These are phyloP conservation scores for Drosophila siamana DNA, from an alignment of 2,888 invertebrate species.

Conservation along the genomic window DNA sequence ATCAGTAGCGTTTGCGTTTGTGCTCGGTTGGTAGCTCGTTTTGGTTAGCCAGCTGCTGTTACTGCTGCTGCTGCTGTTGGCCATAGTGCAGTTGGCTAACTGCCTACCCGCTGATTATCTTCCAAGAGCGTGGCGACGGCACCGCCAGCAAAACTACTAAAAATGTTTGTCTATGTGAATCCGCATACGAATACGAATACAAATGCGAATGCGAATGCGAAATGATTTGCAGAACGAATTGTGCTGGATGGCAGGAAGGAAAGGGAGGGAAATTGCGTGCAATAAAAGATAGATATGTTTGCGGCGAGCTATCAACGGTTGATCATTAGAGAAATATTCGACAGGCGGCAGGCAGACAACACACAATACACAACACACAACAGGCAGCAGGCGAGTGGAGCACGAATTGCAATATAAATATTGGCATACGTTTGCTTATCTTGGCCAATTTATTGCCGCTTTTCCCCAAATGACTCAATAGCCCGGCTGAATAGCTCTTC, in stretches of 20 bases:
- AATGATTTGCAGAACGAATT: conserved; percentile 75
- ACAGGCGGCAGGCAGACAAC: conserved; percentile 40
- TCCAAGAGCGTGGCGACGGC: conserved; percentile 39
- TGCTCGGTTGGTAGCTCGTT: conserved; percentile 60
- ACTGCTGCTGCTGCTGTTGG: conserved; percentile 25
- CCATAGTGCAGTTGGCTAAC: conserved; percentile 38
- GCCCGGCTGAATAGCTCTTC: conserved; percentile 15
- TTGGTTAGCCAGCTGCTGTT: conserved; percentile 25
- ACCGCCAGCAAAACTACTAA: conserved; percentile 47
- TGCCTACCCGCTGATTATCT: conserved; percentile 71
- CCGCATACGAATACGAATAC: background rate
- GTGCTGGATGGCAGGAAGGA: conserved; percentile 27
- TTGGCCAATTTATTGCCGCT: conserved; percentile 73
- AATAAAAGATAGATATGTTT: conserved; percentile 79
- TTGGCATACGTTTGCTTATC: conserved; percentile 68
- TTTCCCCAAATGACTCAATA: conserved; percentile 77
- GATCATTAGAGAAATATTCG: conserved; percentile 69
- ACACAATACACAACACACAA: conserved; percentile 9
- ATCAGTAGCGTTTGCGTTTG: conserved; percentile 19
- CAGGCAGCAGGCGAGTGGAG: conserved; percentile 18
- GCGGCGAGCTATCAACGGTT: conserved; percentile 68
- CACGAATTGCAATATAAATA: conserved; percentile 57
- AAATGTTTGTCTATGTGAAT: conserved; percentile 59
- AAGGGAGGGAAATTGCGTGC: conserved; percentile 73
- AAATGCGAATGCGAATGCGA: conserved; percentile 41